A percentile compares a stretch with the other conserved stretches of the same genome.
phyloP scores from a whole-genome alignment of 37 sponge, comb jelly and placozoan species.

The Ephydatia muelleri region DNA sequence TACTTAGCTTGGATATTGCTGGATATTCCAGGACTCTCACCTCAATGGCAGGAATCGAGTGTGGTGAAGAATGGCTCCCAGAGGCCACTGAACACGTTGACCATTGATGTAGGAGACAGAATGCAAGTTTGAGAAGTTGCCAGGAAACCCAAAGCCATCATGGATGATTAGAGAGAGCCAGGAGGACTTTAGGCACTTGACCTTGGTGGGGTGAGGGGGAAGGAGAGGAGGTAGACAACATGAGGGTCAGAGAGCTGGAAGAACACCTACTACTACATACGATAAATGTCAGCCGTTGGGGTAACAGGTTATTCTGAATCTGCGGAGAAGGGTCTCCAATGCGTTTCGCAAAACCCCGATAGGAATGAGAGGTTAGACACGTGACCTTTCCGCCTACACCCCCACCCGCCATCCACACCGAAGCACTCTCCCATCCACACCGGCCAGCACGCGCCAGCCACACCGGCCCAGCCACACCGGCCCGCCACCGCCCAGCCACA shows the following conservation, averaged over 20 bases:
- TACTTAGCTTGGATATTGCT: not conserved
- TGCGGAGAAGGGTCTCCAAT: slow-evolving; percentile 54
- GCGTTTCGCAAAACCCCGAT: slow-evolving; percentile 66
- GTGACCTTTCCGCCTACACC: too few relatives aligned
- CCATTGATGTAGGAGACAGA: slow-evolving; percentile 46
- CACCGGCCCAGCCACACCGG: too few relatives aligned
- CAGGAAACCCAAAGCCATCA: slow-evolving; percentile 84
- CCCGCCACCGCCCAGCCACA: too few relatives aligned
- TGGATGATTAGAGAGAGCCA: slow-evolving; percentile 90
- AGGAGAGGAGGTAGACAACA: too few relatives aligned
- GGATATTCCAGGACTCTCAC: slow-evolving; percentile 10
- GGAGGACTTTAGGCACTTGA: slow-evolving; percentile 96
- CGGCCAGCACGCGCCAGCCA: too few relatives aligned
- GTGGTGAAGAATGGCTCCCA: slow-evolving; percentile 84
- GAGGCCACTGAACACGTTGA: slow-evolving; percentile 79
- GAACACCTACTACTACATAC: slow-evolving; percentile 44
- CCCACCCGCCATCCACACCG: too few relatives aligned
- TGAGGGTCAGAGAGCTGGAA: too few relatives aligned
- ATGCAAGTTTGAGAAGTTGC: slow-evolving; percentile 42
- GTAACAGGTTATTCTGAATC: slow-evolving; percentile 54
- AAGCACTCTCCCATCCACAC: too few relatives aligned
- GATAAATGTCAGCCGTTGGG: slow-evolving; percentile 48
- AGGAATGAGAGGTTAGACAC: too few relatives aligned
- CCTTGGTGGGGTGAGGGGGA: slow-evolving; percentile 49
- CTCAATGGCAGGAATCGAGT: slow-evolving; percentile 69